phyloP scores from a whole-genome alignment of 2,888 invertebrate genomes.

The Physocephala rufipes region DNA sequence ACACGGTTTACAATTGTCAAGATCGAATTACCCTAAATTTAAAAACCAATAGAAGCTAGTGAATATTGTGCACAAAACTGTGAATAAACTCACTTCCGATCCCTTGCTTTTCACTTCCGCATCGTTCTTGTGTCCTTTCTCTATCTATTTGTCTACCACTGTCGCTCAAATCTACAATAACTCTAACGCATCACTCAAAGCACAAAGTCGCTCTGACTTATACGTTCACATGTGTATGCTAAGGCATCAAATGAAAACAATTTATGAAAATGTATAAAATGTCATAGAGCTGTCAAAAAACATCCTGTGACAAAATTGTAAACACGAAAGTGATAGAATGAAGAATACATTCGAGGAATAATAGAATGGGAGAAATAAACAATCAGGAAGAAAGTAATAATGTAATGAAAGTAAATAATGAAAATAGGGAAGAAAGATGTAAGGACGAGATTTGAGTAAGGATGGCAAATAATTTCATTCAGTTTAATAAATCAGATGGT shows the following conservation, averaged over 20 bases:
- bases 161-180: background rate
- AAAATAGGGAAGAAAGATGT: background rate
- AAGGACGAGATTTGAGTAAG: background rate
- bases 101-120: too few relatives aligned
- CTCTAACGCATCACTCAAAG: background rate
- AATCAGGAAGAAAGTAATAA: background rate
- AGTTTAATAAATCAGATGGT: too few relatives aligned
- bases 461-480: too few relatives aligned
- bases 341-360: too few relatives aligned
- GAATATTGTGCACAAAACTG: background rate
- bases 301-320: conserved; percentile 47
- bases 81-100: too few relatives aligned
- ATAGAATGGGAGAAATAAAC: conserved; percentile 1
- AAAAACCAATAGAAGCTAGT: conserved; percentile 23
- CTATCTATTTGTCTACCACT: background rate
- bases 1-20: conserved; percentile 35
- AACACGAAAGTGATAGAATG: too few relatives aligned
- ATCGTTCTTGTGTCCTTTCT: too few relatives aligned
- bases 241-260: conserved; percentile 56
- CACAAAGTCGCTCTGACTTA: conserved; percentile 18
- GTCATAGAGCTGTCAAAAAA: conserved; percentile 62
- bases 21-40: conserved; percentile 40
- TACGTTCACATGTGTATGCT: conserved; percentile 19
- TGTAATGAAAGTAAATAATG: too few relatives aligned
- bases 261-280: conserved; percentile 62